Percentiles rank a stretch among this genome's conserved stretches.
These are phyloP conservation scores for Eulacestoma nigropectus DNA, from an alignment of 2,113 vertebrate species.

Conservation along the genomic window DNA sequence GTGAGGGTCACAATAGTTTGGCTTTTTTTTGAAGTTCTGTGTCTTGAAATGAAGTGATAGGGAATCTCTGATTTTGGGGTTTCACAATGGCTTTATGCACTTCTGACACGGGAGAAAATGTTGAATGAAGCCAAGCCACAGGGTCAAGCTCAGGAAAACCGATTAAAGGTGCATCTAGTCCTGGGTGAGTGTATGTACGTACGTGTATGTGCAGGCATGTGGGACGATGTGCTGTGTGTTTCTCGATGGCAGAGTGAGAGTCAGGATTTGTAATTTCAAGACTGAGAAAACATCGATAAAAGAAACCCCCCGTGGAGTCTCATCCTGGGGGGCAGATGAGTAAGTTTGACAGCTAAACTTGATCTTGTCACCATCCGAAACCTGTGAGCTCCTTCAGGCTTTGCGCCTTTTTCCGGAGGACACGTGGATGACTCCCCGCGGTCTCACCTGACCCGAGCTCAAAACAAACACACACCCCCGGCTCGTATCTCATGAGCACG, in stretches of 20 bases:
- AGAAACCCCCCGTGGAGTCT: neutral
- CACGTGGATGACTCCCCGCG: accelerated
- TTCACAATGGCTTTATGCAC: neutral
- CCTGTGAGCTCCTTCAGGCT: accelerated
- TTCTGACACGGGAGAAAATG: neutral
- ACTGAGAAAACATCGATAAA: neutral
- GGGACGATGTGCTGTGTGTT: neutral
- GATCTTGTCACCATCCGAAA: neutral
- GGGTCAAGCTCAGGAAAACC: neutral
- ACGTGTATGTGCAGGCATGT: accelerated
- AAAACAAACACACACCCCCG: neutral
- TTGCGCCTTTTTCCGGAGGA: neutral
- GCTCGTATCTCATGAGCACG: accelerated
- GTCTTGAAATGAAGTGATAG: accelerated
- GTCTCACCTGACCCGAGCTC: neutral
- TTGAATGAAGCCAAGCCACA: neutral
- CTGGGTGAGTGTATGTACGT: no score
- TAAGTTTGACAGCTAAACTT: neutral
- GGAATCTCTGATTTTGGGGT: neutral
- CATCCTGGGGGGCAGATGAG: no score
- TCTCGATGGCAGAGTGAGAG: neutral
- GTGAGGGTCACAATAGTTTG: neutral
- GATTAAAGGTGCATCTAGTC: neutral
- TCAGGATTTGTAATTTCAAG: neutral
- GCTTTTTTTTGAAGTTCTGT: neutral